Conservation (phyloP, 2,797 vertebrate genomes). For the Eulemur albifrons region DNA sequence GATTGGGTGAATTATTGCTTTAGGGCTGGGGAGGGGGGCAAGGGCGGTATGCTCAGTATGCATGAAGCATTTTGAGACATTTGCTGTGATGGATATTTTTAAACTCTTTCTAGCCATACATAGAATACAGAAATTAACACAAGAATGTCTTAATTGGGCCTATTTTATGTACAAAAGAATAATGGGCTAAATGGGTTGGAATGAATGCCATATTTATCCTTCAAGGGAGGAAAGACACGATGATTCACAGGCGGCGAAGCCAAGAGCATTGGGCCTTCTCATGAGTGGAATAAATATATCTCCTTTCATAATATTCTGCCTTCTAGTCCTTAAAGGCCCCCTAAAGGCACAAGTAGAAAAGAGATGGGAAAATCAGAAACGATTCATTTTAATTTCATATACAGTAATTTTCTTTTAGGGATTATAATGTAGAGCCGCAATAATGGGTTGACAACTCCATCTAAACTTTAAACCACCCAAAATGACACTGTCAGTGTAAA, state of each 20-base stretch:
- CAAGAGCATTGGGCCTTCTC: conserved; percentile 81
- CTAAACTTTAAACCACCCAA: conserved; percentile 72
- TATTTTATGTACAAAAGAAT: conserved; percentile 87
- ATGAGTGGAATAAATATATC: conserved; percentile 82
- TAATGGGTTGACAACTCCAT: conserved; percentile 70
- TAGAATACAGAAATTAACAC: conserved; percentile 85
- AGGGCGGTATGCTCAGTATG: conserved; percentile 74
- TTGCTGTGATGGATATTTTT: conserved; percentile 84
- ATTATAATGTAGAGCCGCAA: conserved; percentile 59
- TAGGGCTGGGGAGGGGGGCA: conserved; percentile 20
- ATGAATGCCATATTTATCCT: conserved; percentile 87
- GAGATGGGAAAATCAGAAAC: conserved; percentile 78
- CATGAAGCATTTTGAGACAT: conserved; percentile 80
- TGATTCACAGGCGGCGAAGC: conserved; percentile 84
- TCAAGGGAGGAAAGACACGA: conserved; percentile 83
- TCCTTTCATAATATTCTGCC: conserved; percentile 84
- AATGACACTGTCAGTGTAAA: not conserved
- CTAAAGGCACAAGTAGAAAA: conserved; percentile 82
- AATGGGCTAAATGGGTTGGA: conserved; percentile 86
- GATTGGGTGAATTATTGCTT: conserved; percentile 62
- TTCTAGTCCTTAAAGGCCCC: conserved; percentile 82
- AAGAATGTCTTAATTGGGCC: conserved; percentile 86
- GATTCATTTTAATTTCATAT: conserved; percentile 80
- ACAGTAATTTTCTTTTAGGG: conserved; percentile 69
- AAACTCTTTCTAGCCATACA: conserved; percentile 83